Conservation (phyloP, 1,140 invertebrate species). For the Eueides isabella region DNA sequence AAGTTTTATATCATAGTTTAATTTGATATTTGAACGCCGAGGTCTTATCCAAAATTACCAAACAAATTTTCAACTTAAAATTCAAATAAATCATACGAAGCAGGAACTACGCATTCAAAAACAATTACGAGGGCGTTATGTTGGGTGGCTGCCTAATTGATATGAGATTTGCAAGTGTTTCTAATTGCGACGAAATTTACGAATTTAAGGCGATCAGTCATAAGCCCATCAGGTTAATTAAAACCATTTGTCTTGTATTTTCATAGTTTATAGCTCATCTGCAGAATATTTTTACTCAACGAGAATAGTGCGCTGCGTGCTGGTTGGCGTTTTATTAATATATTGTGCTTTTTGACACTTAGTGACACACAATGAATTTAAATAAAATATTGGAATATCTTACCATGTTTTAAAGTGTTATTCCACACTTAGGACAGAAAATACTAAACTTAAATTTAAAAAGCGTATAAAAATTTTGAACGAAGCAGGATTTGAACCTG, state of each 20-base stretch:
- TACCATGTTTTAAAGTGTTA: no score
- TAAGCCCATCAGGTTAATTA: slow-evolving; percentile 79
- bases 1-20: not conserved
- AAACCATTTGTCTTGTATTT: slow-evolving; percentile 77
- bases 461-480: no score
- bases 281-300: slow-evolving; percentile 11
- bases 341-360: no score
- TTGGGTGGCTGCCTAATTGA: slow-evolving; percentile 80
- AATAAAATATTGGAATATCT: no score
- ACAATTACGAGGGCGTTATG: slow-evolving; percentile 79
- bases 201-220: slow-evolving; percentile 77
- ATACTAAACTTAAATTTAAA: no score
- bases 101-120: slow-evolving; percentile 78
- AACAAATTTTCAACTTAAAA: slow-evolving; percentile 38
- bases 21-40: not conserved
- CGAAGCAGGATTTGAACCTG: no score
- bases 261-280: slow-evolving; percentile 43
- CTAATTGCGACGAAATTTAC: slow-evolving; percentile 79
- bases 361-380: no score
- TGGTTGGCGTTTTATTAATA: not conserved
- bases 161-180: slow-evolving; percentile 81
- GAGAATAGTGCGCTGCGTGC: not conserved
- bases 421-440: no score
- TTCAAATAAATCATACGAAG: slow-evolving; percentile 71
- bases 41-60: not conserved